Conservation (phyloP, 2,113 vertebrate genomes). For the Leptocoma aspasia region DNA sequence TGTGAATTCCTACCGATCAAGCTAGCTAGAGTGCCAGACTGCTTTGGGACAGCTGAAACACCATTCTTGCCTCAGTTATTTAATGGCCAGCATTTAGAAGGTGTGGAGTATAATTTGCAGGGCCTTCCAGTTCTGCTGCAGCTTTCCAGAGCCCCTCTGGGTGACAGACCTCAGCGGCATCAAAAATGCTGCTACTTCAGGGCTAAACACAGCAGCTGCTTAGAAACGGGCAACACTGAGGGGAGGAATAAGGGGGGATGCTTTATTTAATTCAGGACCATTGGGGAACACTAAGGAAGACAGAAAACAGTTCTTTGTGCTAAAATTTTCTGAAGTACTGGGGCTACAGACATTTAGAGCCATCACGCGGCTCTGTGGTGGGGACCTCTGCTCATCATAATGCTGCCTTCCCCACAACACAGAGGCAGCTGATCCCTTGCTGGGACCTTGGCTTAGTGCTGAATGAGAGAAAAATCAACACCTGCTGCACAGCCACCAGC, state of each 20-base stretch:
- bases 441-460: not conserved
- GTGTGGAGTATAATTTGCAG: not conserved
- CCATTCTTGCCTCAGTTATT: not conserved
- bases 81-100: fast-evolving
- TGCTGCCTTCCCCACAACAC: not conserved
- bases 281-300: not conserved
- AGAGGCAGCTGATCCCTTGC: not conserved
- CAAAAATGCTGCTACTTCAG: not conserved
- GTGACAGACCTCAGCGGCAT: not conserved
- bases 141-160: not conserved
- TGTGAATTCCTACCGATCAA: not conserved
- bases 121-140: not conserved
- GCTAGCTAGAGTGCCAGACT: not conserved
- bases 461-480: not conserved
- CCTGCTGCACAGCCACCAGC: not conserved
- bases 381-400: not conserved
- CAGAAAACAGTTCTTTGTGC: not conserved
- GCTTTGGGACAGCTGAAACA: not conserved
- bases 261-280: slow-evolving; percentile 8
- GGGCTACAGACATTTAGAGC: not conserved
- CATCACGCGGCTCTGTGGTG: not conserved
- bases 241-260: not conserved
- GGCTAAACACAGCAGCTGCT: not conserved
- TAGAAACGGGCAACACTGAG: not conserved
- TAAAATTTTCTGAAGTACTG: not conserved